Conservation (phyloP, 1,140 invertebrate species). For the Lepidurus apus region DNA sequence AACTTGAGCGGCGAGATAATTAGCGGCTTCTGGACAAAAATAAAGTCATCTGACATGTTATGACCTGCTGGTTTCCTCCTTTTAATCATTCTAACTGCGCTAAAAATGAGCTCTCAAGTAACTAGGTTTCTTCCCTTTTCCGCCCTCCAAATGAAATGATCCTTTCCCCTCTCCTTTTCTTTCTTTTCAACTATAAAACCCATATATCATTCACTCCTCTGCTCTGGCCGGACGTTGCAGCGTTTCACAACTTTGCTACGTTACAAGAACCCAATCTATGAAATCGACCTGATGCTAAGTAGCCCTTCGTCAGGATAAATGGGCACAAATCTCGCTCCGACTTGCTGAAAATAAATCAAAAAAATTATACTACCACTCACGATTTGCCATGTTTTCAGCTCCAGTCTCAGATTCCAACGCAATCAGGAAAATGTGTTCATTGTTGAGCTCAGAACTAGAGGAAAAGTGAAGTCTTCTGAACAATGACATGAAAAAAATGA, state of each 20-base stretch:
- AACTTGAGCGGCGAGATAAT: conserved; percentile 5
- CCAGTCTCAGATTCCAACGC: neutral
- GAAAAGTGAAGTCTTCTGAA: neutral
- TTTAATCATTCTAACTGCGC: neutral
- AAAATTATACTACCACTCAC: neutral
- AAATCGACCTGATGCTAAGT: neutral
- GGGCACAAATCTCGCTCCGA: neutral
- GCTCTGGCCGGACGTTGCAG: neutral
- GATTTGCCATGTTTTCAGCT: neutral
- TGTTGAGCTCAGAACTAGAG: neutral
- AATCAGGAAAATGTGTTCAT: conserved; percentile 3
- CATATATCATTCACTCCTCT: conserved; percentile 8
- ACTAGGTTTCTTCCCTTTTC: neutral
- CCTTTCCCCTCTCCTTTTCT: neutral
- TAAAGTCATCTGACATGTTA: conserved; percentile 3
- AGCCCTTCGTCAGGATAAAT: conserved; percentile 3
- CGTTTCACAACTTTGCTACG: neutral
- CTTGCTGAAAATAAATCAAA: neutral
- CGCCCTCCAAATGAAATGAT: conserved; percentile 8
- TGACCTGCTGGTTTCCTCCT: conserved; percentile 4
- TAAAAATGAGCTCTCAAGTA: neutral
- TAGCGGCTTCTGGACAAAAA: neutral
- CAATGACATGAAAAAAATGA: neutral
- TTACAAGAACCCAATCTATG: neutral
- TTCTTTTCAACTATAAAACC: neutral